Evolutionary conservation across 35 echinoderm and acorn worm genomes (phyloP).

Genomic region (Apostichopus japonicus): DNA sequence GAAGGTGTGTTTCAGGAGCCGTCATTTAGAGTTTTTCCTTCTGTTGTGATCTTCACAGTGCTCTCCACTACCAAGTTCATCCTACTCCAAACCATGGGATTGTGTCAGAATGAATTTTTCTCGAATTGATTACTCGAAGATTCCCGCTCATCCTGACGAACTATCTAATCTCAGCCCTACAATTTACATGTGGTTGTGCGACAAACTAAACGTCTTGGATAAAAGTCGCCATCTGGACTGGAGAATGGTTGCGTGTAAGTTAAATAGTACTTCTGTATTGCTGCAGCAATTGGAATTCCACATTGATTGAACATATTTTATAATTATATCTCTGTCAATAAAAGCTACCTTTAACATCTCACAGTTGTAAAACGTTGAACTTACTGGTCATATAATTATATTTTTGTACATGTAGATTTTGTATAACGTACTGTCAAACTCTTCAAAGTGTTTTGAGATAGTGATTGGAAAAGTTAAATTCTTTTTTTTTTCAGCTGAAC

Average conservation of each 20-base stretch:
- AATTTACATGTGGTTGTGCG: background rate
- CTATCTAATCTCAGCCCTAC: background rate
- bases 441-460: too few relatives aligned
- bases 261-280: background rate
- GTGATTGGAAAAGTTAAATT: too few relatives aligned
- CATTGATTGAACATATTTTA: too few relatives aligned
- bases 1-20: too few relatives aligned
- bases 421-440: too few relatives aligned
- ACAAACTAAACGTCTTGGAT: slow-evolving; percentile 14
- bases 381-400: too few relatives aligned
- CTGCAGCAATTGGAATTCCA: too few relatives aligned
- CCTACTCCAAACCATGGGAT: background rate
- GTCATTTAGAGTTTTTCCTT: too few relatives aligned
- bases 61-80: background rate
- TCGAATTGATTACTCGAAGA: background rate
- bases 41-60: background rate
- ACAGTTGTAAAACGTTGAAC: too few relatives aligned
- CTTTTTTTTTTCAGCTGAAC: background rate
- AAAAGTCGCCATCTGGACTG: background rate
- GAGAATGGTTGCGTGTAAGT: slow-evolving; percentile 12
- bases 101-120: background rate
- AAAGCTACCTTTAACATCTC: too few relatives aligned
- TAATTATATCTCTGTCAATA: too few relatives aligned
- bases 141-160: background rate
- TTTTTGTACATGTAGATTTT: too few relatives aligned